Conservation (phyloP, 2,113 vertebrate species). For the Heteronetta atricapilla region DNA sequence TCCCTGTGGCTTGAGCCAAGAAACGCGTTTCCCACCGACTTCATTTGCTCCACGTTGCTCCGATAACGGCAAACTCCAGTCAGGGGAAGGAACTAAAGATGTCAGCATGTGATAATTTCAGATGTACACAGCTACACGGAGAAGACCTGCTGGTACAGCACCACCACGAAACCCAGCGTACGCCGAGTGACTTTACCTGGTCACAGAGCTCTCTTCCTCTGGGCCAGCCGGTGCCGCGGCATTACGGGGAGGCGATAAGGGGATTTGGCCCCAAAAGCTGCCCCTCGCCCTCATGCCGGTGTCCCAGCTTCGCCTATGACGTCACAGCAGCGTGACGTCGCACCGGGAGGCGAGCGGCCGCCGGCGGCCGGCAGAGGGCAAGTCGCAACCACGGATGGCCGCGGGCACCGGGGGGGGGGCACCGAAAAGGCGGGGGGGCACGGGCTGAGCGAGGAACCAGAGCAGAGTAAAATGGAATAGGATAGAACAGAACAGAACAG, state of each 20-base stretch:
- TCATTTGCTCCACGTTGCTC: not conserved
- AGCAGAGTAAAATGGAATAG: too few species aligned
- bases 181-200: rapidly evolving
- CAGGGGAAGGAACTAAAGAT: not conserved
- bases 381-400: not conserved
- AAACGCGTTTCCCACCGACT: not conserved
- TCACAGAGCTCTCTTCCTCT: rapidly evolving
- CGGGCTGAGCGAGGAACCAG: too few species aligned
- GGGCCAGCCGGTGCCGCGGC: not conserved
- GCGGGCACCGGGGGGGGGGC: not conserved
- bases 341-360: rapidly evolving
- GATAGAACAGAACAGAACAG: too few species aligned
- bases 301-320: rapidly evolving
- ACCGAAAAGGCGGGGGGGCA: too few species aligned
- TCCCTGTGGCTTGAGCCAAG: not conserved
- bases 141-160: rapidly evolving
- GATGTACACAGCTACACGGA: rapidly evolving
- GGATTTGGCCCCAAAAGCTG: rapidly evolving
- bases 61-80: not conserved
- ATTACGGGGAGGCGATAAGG: rapidly evolving
- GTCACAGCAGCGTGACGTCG: not conserved
- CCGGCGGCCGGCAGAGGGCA: constrained; percentile 50
- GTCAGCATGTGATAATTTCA: not conserved
- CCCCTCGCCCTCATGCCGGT: rapidly evolving
- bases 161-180: rapidly evolving